These are phyloP conservation scores for Alitta virens DNA, from an alignment of 2,888 invertebrate species.

Conservation along the genomic window DNA sequence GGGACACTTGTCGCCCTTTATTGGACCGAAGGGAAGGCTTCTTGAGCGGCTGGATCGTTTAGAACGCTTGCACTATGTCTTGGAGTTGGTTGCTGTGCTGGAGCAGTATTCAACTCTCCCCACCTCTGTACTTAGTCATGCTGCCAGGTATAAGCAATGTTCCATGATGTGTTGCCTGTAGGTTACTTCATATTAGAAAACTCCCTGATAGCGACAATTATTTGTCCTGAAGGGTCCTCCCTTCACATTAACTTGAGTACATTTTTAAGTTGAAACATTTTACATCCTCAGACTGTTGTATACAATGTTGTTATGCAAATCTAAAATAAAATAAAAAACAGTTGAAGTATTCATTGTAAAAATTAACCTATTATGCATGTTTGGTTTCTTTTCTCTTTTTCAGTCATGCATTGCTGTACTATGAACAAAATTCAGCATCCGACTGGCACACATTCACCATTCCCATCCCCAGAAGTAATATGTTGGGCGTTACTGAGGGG, in stretches of 20 bases:
- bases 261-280: neutral
- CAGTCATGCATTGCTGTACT: conserved; percentile 1
- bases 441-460: neutral
- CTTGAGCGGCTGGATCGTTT: conserved; percentile 31
- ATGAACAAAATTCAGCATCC: neutral
- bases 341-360: too few relatives aligned
- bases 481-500: neutral
- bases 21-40: conserved; percentile 18
- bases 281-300: too few relatives aligned
- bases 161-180: too few relatives aligned
- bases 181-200: too few relatives aligned
- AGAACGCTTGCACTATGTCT: conserved; percentile 37
- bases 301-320: too few relatives aligned
- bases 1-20: conserved; percentile 30
- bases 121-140: conserved; percentile 28
- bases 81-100: conserved; percentile 41
- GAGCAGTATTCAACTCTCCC: conserved; percentile 37
- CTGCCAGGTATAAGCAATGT: conserved; percentile 28
- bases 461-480: neutral
- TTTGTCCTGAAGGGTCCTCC: neutral
- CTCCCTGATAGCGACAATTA: too few relatives aligned
- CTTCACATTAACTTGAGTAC: neutral
- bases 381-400: too few relatives aligned
- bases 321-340: neutral
- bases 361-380: too few relatives aligned